These are phyloP conservation scores for Phylloscopus whistleri DNA, from an alignment of 2,113 vertebrate genomes.

Conservation along the genomic window DNA sequence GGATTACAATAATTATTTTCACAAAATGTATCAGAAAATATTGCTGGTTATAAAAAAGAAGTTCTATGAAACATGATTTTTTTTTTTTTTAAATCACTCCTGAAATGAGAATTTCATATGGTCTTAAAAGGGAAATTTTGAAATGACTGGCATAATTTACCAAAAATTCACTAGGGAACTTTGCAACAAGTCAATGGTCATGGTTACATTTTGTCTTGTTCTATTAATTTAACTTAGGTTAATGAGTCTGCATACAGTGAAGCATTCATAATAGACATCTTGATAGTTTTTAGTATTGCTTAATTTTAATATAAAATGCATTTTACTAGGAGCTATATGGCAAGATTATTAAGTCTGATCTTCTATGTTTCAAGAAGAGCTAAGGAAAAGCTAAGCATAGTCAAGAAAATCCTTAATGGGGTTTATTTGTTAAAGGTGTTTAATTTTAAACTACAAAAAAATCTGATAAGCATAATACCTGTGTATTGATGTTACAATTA, in stretches of 20 bases:
- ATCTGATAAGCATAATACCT: not conserved
- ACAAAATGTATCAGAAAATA: not conserved
- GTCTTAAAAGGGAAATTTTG: not conserved
- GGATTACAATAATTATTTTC: not conserved
- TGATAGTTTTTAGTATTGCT: not conserved
- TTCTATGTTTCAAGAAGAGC: not conserved
- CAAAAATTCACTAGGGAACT: not conserved
- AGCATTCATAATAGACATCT: not conserved
- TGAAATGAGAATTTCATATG: not conserved
- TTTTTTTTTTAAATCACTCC: too few species aligned
- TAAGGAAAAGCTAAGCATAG: not conserved
- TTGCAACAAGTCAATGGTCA: not conserved
- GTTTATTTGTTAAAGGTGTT: not conserved
- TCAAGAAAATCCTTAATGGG: not conserved
- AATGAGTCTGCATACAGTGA: not conserved
- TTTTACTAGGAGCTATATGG: not conserved
- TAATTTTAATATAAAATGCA: not conserved
- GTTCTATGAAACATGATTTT: not conserved
- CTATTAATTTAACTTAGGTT: not conserved
- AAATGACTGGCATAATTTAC: not conserved
- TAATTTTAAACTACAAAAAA: not conserved
- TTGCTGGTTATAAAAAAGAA: not conserved
- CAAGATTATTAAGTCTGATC: not conserved
- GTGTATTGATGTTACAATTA: not conserved
- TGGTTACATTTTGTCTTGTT: not conserved